Base-by-base conservation (phyloP, 2,888 invertebrate genomes). In the Catotricha subobsoleta region DNA sequence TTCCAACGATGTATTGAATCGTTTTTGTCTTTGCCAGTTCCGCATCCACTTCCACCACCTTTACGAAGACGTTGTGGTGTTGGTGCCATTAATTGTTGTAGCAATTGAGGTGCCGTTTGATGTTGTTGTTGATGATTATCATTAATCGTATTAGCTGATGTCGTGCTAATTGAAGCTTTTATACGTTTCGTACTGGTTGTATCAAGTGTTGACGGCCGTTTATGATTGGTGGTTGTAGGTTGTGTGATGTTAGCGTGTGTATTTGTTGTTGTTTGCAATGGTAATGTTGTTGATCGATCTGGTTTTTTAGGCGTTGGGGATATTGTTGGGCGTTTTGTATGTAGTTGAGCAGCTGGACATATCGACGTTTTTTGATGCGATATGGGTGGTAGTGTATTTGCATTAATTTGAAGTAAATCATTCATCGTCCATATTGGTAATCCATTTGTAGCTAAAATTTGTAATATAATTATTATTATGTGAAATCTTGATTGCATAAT, bases 71-170 rank as follows among this genome's bases (percentile, higher is more conserved):
- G 40, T 54, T 50, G 41, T 23, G 52, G 50, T 33, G 55, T 66
- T 47, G 65, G 66, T 44, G 71, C 67, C 51, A 74, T 73, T 35
- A 74, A 54, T 50, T 74, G 72, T 45, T 74, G 74, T 19, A 74
- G 50, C 34, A 74, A 57, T 51, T 73, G 72, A 5, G 69, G 55
- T 21, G 62, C 52, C 39, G 52, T 45, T 38, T 54, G 54, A 49
- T 23, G 38, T 31, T 39, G 19, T 3, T 31, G 10, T 31, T 27
- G 20, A 28, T 38, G 38, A n/a, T n/a, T n/a, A n/a, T n/a, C n/a
- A n/a, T n/a, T n/a, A n/a, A n/a, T n/a, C n/a, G n/a, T n/a, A n/a
- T n/a, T n/a, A n/a, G n/a, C n/a, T n/a, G n/a, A n/a, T n/a, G n/a
- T n/a, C n/a, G n/a, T n/a, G n/a, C n/a, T n/a, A n/a, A n/a, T n/a